These are phyloP conservation scores for Myrmecobius fasciatus DNA, from an alignment of 2,113 vertebrate species.

Conservation along the genomic window DNA sequence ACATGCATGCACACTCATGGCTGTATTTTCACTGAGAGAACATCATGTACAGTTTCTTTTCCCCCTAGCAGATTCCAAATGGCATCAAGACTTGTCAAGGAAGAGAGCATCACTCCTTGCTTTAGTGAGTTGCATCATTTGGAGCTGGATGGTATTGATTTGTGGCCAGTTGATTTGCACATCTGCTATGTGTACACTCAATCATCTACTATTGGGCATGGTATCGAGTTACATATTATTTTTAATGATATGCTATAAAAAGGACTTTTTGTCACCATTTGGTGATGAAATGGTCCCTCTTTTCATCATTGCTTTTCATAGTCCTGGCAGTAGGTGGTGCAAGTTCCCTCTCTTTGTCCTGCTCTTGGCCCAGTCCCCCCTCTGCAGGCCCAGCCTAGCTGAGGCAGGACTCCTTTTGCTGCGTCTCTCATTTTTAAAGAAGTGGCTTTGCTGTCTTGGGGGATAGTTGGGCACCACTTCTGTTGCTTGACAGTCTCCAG, in stretches of 20 bases:
- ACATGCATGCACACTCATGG: not conserved
- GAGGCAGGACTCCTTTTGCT: not conserved
- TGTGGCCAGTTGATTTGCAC: not conserved
- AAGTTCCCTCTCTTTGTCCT: not conserved
- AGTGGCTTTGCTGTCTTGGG: not conserved
- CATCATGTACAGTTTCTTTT: not conserved
- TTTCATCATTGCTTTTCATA: conserved; percentile 24
- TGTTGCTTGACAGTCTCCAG: not conserved
- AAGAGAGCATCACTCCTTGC: not conserved
- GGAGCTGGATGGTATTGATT: not conserved
- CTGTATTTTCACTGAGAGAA: not conserved
- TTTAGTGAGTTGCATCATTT: not conserved
- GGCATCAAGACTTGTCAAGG: not conserved
- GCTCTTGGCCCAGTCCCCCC: not conserved
- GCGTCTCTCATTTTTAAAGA: not conserved
- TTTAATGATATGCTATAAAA: conserved; percentile 1
- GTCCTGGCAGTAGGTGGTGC: not conserved
- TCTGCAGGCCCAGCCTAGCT: not conserved
- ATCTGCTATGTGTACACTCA: not conserved
- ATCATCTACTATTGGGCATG: not conserved
- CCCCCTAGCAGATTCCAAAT: not conserved
- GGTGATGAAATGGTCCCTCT: not conserved
- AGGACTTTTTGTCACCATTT: not conserved
- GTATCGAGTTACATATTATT: not conserved
- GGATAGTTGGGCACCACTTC: not conserved